Evolutionary conservation across 1,140 invertebrate genomes (phyloP).

Genomic region (Zaprionus nigranus): DNA sequence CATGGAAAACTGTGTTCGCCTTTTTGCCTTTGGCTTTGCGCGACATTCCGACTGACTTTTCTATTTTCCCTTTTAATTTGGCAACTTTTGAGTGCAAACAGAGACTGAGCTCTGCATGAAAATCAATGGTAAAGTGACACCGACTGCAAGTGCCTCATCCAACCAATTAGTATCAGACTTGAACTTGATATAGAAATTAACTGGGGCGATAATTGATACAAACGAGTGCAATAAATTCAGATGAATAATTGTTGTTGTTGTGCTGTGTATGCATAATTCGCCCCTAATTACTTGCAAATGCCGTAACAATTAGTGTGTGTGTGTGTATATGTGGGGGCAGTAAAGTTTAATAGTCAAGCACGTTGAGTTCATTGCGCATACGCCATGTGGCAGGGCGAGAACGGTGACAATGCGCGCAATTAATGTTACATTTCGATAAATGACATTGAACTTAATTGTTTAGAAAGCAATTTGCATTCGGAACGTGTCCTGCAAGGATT

Average conservation of each 20-base stretch:
- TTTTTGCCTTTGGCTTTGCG: neutral
- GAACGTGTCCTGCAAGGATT: conserved; percentile 28
- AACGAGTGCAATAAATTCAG: conserved; percentile 10
- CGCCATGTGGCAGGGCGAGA: neutral
- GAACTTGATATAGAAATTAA: conserved; percentile 5
- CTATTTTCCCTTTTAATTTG: neutral
- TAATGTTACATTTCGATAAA: conserved; percentile 56
- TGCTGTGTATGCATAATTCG: conserved; percentile 7
- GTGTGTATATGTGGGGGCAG: neutral
- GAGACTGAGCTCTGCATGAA: neutral
- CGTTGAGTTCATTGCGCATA: neutral
- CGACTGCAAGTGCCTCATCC: neutral
- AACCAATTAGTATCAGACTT: neutral
- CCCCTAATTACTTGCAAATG: conserved; percentile 19
- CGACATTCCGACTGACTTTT: conserved; percentile 1
- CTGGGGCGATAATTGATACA: conserved; percentile 11
- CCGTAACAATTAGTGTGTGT: conserved; percentile 43
- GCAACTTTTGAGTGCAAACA: conserved; percentile 2
- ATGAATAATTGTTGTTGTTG: neutral
- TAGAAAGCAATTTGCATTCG: conserved; percentile 65
- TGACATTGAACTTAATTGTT: conserved; percentile 66
- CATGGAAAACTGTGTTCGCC: neutral
- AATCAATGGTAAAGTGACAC: neutral
- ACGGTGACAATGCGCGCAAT: conserved; percentile 53
- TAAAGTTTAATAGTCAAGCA: neutral